Percentiles rank a stretch among this genome's conserved stretches.
These are phyloP conservation scores for Peribatodes rhomboidaria DNA, from an alignment of 2,888 invertebrate genomes.

Conservation along the genomic window DNA sequence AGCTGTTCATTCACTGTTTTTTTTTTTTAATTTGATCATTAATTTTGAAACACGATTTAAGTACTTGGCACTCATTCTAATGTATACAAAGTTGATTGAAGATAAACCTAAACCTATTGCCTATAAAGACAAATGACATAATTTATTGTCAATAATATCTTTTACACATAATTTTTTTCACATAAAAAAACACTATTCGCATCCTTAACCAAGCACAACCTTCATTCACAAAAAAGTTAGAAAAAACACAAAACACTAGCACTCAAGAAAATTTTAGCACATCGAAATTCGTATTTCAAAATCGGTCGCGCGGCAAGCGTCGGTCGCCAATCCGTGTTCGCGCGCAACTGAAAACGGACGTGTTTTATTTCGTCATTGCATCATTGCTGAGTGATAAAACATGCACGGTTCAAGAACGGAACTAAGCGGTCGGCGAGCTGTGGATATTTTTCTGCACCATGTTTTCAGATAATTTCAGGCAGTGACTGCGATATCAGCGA, in stretches of 20 bases:
- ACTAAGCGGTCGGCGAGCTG: conserved; percentile 14
- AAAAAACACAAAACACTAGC: conserved; percentile 55
- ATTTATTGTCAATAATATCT: not conserved
- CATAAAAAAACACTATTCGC: conserved; percentile 28
- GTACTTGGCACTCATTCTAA: conserved; percentile 6
- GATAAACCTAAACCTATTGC: conserved; percentile 53
- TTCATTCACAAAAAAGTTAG: conserved; percentile 51
- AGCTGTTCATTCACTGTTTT: conserved; percentile 18
- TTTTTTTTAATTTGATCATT: not conserved
- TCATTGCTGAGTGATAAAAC: conserved; percentile 64
- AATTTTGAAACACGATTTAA: not conserved
- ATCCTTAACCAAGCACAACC: conserved; percentile 49
- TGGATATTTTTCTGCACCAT: conserved; percentile 23
- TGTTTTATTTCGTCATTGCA: conserved; percentile 63
- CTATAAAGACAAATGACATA: conserved; percentile 46
- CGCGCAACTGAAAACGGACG: conserved; percentile 74
- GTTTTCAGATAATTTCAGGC: conserved; percentile 1
- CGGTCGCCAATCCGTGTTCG: conserved; percentile 71
- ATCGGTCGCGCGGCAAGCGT: conserved; percentile 67
- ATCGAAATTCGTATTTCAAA: conserved; percentile 55
- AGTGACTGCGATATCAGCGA: not conserved
- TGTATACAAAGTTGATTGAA: conserved; percentile 49
- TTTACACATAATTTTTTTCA: conserved; percentile 11
- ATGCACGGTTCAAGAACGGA: conserved; percentile 36
- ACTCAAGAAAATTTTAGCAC: conserved; percentile 61